A percentile compares a stretch with the other conserved stretches of the same genome.
Conservation (phyloP, 2,888 invertebrate genomes). For the Hydrotaea cyrtoneurina region DNA sequence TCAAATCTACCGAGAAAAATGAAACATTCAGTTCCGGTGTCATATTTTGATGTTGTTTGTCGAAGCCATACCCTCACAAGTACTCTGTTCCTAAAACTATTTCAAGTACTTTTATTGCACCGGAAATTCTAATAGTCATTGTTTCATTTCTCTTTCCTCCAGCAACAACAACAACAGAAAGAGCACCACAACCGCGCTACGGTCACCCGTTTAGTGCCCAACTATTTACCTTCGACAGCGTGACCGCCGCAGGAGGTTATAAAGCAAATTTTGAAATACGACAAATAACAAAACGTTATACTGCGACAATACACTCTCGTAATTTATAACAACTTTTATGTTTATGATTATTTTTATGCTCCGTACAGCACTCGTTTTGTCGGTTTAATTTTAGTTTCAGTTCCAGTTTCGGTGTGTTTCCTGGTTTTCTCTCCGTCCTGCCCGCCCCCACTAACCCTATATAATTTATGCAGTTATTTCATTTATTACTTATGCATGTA, state of each 20-base stretch:
- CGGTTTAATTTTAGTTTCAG: neutral
- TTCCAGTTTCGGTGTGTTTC: neutral
- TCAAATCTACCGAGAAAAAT: neutral
- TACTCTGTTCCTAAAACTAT: neutral
- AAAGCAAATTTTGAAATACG: neutral
- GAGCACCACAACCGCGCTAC: neutral
- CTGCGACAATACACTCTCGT: neutral
- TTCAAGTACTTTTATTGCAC: slow-evolving; percentile 21
- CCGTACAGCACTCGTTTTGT: neutral
- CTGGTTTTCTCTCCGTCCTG: slow-evolving; percentile 3
- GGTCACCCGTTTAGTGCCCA: neutral
- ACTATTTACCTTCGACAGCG: neutral
- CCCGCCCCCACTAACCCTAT: slow-evolving; percentile 39
- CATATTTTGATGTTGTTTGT: neutral
- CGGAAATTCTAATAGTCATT: slow-evolving; percentile 13
- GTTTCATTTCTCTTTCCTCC: slow-evolving; percentile 3
- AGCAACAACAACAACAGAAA: neutral
- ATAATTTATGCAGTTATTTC: slow-evolving; percentile 56
- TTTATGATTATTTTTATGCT: slow-evolving; percentile 11
- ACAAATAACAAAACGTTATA: slow-evolving; percentile 26
- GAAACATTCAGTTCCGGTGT: neutral
- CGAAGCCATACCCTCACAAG: neutral
- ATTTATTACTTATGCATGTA: slow-evolving; percentile 28
- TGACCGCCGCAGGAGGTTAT: neutral
- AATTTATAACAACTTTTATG: slow-evolving; percentile 8